Evolutionary conservation across 2,797 vertebrate genomes (phyloP).

Genomic region (Paguma larvata): DNA sequence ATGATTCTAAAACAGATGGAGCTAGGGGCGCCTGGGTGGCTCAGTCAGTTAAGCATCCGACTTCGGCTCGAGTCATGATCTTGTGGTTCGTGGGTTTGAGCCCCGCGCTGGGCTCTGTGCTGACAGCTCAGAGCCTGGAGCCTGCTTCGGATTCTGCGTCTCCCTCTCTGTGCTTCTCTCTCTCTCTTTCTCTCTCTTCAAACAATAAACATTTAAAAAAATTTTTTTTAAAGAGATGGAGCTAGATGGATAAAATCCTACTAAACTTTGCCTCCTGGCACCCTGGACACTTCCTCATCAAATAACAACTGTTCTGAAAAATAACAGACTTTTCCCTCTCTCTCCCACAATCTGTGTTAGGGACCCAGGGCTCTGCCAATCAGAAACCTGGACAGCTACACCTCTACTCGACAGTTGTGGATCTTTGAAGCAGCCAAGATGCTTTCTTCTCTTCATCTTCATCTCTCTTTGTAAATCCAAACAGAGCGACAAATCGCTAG

Average conservation of each 20-base stretch:
- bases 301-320: neutral
- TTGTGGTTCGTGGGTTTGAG: too few species aligned
- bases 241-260: neutral
- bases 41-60: too few species aligned
- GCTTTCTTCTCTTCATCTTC: neutral
- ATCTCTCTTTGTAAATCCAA: slow-evolving; percentile 54
- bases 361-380: neutral
- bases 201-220: too few species aligned
- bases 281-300: neutral
- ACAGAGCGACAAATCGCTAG: slow-evolving; percentile 26
- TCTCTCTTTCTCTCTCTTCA: too few species aligned
- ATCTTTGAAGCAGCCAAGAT: neutral
- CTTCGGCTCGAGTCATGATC: too few species aligned
- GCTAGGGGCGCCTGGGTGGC: neutral
- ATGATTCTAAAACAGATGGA: neutral
- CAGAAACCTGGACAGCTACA: neutral
- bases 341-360: neutral
- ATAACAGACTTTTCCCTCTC: neutral
- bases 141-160: too few species aligned
- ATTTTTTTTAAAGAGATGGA: neutral
- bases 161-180: too few species aligned
- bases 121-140: too few species aligned
- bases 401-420: neutral
- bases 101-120: too few species aligned
- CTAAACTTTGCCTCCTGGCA: neutral